These are phyloP conservation scores for Osmerus eperlanus DNA, from an alignment of 2,113 vertebrate species.

Conservation along the genomic window DNA sequence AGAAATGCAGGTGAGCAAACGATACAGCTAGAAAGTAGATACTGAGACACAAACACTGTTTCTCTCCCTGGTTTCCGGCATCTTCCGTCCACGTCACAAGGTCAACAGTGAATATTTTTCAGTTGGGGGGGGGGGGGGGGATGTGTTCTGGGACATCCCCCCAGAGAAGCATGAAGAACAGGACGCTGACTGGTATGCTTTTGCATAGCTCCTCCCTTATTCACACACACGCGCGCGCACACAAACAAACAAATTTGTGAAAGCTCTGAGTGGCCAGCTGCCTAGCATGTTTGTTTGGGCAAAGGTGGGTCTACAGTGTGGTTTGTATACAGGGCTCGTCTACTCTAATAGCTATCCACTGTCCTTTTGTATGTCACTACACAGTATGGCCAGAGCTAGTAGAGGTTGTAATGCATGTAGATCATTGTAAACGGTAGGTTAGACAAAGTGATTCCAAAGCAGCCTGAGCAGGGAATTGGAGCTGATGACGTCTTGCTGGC, in stretches of 20 bases:
- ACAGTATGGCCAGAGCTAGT: too few relatives aligned
- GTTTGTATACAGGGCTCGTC: conserved; percentile 49
- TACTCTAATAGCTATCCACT: conserved; percentile 18
- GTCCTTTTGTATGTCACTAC: too few relatives aligned
- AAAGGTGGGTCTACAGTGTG: conserved; percentile 55
- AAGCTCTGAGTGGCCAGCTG: background rate
- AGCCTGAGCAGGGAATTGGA: too few relatives aligned
- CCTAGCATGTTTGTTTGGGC: conserved; percentile 59
- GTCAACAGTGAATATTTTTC: conserved; percentile 36
- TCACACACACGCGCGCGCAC: conserved; percentile 17
- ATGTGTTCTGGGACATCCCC: conserved; percentile 7
- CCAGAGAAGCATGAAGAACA: conserved; percentile 22
- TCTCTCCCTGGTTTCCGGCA: conserved; percentile 36
- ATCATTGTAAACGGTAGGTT: too few relatives aligned
- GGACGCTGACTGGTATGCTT: conserved; percentile 43
- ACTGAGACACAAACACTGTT: background rate
- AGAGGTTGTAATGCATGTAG: too few relatives aligned
- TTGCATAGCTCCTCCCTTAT: conserved; percentile 61
- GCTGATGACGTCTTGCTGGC: too few relatives aligned
- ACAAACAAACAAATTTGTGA: conserved; percentile 8
- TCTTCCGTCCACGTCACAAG: conserved; percentile 22
- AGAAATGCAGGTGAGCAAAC: conserved; percentile 41
- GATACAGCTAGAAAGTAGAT: background rate
- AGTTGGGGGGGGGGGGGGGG: conserved; percentile 17
- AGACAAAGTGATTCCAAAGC: too few relatives aligned